Base-by-base conservation (phyloP, 2,113 vertebrate genomes). In the Tylochromis polylepis region DNA sequence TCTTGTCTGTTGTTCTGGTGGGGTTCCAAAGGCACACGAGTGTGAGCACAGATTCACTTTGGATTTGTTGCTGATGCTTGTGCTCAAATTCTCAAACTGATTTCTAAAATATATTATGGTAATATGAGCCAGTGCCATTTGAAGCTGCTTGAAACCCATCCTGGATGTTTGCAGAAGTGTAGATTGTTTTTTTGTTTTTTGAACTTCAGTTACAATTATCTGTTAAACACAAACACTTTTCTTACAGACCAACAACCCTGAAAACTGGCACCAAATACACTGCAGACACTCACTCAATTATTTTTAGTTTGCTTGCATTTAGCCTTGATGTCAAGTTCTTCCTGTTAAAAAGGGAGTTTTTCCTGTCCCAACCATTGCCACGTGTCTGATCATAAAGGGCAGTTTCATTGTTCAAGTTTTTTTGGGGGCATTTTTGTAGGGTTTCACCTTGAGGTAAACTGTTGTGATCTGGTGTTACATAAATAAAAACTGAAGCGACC, bases 1-100 rank as follows among this genome's bases (percentile, higher is more conserved):
- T 92, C 91, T 88, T 88, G 85, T 72, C 75, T 77, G 83, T n/a
- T 49, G 79, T 83, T 78, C 84, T 75, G 36, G 24, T 85, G 80
- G 58, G 53, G 60, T 81, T 90, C 88, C 88, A 90, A 87, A 90
- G 41, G 38, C 79, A 85, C 36, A 87, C 46, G 43, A 84, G 78
- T 80, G 84, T 18, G 49, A 72, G 79, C 65, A 4, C 5, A 24
- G 57, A 38, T 36, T 72, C 84, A 65, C 36, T 79, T 46, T 83
- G 34, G 84, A 49, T 67, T 41, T 59, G 22, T 46, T 41, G 24
- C 58, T 57, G 18, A 62, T 24, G 15, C 58, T 60, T 59, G 57
- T 86, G 27, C 80, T 81, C 58, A 85, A 55, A 91, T 56, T 55
- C 51, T 7, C 53, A 79, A 85, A 88, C 87, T 46, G 41, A 77